Base-by-base conservation (phyloP, 2,797 vertebrate species). In the Melanotaenia nigrans region DNA sequence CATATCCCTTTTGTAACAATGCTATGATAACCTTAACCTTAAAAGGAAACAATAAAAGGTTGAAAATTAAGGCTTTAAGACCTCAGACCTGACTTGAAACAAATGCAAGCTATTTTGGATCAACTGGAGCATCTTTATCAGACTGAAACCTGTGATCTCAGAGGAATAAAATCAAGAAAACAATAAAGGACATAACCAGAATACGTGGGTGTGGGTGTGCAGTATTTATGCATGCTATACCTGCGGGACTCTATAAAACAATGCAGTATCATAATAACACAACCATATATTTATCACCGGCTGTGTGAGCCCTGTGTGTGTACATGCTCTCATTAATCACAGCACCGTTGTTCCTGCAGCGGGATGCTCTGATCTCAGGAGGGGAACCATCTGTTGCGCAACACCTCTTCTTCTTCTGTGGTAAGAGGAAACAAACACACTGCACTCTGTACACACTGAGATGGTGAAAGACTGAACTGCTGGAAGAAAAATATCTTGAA, bases 281-380 rank as follows among this genome's bases (percentile, higher is more conserved):
- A 83, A 70, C 61, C 78, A 67, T 56, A 82, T 81, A 89, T 90
- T 90, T 83, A 88, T 90, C 84, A 90, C 61, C 68, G 75, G 64
- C 66, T 57, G 53, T 83, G 55, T 82, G 66, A 61, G 65, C 47
- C 32, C 2, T 25, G 61, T 45, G 60, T 71, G 63, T 47, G 78
- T 38, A 38, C 38, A 45, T 25, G 33, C 35, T 53, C 68, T 83
- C 85, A 87, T 90, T 87, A 90, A 89, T 90, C 89, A 90, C 63
- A 72, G 65, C 61, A 35, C 14, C 61, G 56, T 33, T 68, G 70
- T 64, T 85, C 61, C 77, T 79, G 62, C 73, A 54, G 78, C 0
- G 30, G 75, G 82, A 82, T 8, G 6, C 73, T 72, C 61, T 38
- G 24, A 49, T 85, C 85, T 81, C 81, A 67, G 67, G 78, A 78